Evolutionary conservation across 30 jellyfish, hydroid and myxozoan genomes (phyloP).

Genomic region (Turritopsis dohrnii): DNA sequence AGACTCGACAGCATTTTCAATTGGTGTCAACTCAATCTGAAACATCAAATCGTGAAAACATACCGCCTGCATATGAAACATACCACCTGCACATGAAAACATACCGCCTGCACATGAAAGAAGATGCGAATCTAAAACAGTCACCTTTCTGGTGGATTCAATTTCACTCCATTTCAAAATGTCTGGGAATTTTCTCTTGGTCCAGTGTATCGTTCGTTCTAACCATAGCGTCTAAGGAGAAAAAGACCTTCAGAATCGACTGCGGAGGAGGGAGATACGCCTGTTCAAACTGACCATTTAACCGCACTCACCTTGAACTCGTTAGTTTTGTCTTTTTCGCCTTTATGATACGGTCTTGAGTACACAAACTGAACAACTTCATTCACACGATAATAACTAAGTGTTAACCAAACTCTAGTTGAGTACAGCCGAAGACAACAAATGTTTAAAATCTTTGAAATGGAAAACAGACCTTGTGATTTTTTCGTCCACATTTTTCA

Average conservation of each 20-base stretch:
- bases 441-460: background rate
- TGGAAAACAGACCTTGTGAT: slow-evolving; percentile 54
- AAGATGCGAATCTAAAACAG: background rate
- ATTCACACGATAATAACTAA: slow-evolving; percentile 70
- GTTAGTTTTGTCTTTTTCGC: slow-evolving; percentile 57
- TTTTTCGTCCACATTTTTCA: slow-evolving; percentile 55
- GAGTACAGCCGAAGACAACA: background rate
- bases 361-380: slow-evolving; percentile 59
- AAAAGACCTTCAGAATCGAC: no score
- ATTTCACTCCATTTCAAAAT: slow-evolving; percentile 82
- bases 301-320: slow-evolving; percentile 77
- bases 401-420: background rate
- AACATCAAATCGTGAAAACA: background rate
- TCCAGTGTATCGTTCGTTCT: slow-evolving; percentile 76
- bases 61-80: no score
- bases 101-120: background rate
- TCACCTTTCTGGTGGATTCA: slow-evolving; percentile 51
- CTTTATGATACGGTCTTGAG: slow-evolving; percentile 89
- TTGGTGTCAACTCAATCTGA: slow-evolving; percentile 77
- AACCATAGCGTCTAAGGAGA: slow-evolving; percentile 77
- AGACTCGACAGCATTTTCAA: slow-evolving; percentile 74
- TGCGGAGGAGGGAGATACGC: no score
- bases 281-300: no score
- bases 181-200: slow-evolving; percentile 65
- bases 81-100: background rate